These are phyloP conservation scores for Baronia brevicornis DNA, from an alignment of 2,888 invertebrate genomes.

Conservation along the genomic window DNA sequence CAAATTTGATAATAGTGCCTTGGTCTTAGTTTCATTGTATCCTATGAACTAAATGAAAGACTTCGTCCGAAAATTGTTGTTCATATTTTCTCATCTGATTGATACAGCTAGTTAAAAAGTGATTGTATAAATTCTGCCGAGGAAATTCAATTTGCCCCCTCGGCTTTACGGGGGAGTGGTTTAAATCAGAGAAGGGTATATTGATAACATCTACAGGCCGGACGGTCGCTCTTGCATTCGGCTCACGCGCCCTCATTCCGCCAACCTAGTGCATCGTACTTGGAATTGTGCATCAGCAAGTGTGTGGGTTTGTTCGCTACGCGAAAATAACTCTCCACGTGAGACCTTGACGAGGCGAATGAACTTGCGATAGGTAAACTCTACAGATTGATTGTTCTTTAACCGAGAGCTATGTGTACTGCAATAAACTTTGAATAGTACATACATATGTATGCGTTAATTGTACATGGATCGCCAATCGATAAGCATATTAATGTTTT, in stretches of 20 bases:
- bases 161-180: slow-evolving; percentile 46
- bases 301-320: slow-evolving; percentile 47
- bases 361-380: slow-evolving; percentile 52
- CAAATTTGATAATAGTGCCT: no score
- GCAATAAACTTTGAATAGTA: no score
- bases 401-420: slow-evolving; percentile 15
- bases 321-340: slow-evolving; percentile 48
- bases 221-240: slow-evolving; percentile 52
- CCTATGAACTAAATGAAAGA: no score
- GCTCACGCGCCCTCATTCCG: slow-evolving; percentile 65
- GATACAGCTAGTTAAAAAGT: slow-evolving; percentile 39
- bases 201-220: slow-evolving; percentile 53
- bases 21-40: no score
- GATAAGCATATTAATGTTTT: no score
- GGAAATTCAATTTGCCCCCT: slow-evolving; percentile 56
- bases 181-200: slow-evolving; percentile 40
- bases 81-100: slow-evolving; percentile 27
- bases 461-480: no score
- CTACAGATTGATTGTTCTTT: slow-evolving; percentile 43
- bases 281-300: slow-evolving; percentile 54
- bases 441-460: no score
- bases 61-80: no score
- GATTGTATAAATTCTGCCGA: slow-evolving; percentile 38
- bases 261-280: slow-evolving; percentile 64
- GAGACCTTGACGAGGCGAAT: slow-evolving; percentile 62